Conservation (phyloP, 2,113 vertebrate genomes). For the Salminus brasiliensis region DNA sequence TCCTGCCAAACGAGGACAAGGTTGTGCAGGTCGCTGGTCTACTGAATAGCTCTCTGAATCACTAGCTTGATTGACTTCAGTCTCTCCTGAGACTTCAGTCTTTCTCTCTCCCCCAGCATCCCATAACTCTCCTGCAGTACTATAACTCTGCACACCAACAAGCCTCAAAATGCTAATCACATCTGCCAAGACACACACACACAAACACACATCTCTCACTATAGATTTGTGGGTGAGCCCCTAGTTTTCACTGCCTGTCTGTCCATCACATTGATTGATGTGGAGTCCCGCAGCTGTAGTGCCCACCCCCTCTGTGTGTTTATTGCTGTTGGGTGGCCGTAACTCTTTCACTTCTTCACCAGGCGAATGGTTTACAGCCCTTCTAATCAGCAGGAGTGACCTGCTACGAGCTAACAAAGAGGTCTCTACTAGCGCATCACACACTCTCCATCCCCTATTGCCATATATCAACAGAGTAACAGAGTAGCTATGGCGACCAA, state of each 20-base stretch:
- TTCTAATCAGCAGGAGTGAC: slow-evolving; percentile 22
- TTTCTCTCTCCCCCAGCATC: slow-evolving; percentile 1
- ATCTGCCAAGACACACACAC: slow-evolving; percentile 20
- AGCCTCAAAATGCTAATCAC: slow-evolving; percentile 20
- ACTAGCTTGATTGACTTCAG: neutral
- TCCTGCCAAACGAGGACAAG: neutral
- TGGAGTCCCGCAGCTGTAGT: slow-evolving; percentile 17
- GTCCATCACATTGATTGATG: slow-evolving; percentile 42
- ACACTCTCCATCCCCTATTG: neutral
- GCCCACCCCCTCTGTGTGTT: slow-evolving; percentile 16
- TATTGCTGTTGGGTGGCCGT: slow-evolving; percentile 12
- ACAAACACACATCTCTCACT: slow-evolving; percentile 17
- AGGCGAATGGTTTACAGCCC: slow-evolving; percentile 19
- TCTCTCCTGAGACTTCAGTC: neutral
- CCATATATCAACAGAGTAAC: neutral
- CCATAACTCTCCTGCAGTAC: slow-evolving; percentile 26
- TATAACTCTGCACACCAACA: slow-evolving; percentile 38
- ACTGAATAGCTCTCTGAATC: neutral
- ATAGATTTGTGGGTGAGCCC: slow-evolving; percentile 17
- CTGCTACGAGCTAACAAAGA: slow-evolving; percentile 23
- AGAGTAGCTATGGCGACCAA: neutral
- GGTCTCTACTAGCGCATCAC: slow-evolving; percentile 10
- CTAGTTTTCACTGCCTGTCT: slow-evolving; percentile 23
- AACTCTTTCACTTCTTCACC: slow-evolving; percentile 25
- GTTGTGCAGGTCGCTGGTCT: no score